Conservation (phyloP, 2,113 vertebrate genomes). For the Carassius carassius region DNA sequence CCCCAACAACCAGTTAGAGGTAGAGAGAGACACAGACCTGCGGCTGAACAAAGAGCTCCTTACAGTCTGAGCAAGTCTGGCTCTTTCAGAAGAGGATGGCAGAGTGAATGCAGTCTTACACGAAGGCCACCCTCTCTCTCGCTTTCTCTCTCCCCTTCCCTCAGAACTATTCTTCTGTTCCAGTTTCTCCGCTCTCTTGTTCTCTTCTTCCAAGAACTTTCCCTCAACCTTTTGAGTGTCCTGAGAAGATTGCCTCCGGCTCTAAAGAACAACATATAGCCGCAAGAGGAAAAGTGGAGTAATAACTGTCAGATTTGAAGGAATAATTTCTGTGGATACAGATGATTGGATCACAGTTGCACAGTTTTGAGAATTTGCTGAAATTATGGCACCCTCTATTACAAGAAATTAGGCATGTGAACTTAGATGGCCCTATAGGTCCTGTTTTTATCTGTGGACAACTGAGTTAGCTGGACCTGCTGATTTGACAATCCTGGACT, state of each 20-base stretch:
- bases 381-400: background rate
- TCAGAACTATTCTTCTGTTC: slow-evolving; percentile 34
- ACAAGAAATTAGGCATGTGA: background rate
- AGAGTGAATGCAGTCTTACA: slow-evolving; percentile 74
- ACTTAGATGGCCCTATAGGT: background rate
- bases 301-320: background rate
- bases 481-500: background rate
- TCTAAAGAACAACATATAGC: background rate
- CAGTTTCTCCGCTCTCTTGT: slow-evolving; percentile 47
- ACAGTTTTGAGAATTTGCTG: background rate
- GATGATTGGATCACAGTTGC: background rate
- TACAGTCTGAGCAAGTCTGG: slow-evolving; percentile 72
- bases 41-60: slow-evolving; percentile 71
- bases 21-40: slow-evolving; percentile 57
- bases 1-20: slow-evolving; percentile 63
- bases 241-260: slow-evolving; percentile 24
- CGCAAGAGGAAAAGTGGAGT: background rate
- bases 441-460: background rate
- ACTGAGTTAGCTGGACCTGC: background rate
- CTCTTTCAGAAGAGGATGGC: slow-evolving; percentile 69
- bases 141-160: slow-evolving; percentile 22
- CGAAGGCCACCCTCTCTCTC: slow-evolving; percentile 44
- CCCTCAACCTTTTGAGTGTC: slow-evolving; percentile 34
- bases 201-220: slow-evolving; percentile 43
- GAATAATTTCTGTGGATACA: background rate